Base-by-base conservation (phyloP, 1,140 invertebrate genomes). In the Octopus sinensis region DNA sequence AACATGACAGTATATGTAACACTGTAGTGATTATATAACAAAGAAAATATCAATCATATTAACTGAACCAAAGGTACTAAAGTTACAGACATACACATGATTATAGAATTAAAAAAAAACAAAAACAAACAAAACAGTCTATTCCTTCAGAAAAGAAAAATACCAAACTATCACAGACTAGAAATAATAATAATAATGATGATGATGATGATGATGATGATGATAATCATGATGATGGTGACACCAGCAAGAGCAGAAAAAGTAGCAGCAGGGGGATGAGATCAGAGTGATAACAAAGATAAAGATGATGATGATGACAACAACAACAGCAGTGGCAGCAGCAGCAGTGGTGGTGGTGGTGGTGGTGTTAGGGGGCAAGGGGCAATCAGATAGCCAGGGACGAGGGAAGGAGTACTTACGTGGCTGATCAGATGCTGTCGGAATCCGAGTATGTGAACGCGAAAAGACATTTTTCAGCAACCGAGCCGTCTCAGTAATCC, bases 401-500 rank as follows among this genome's bases (percentile, higher is more conserved):
- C 43, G 52, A 51, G 43, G 76, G 43, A 52, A 54, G 62, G 56
- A 82, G 76, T 62, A 86, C 84, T 86, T 84, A 90, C 86, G 87
- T 75, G 87, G 83, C 43, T 86, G 84, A 51, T 84, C 80, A 75
- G 87, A 75, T 6, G 81, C 82, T 30, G 82, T 53, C 5, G 86
- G 83, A 53, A 86, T 84, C 54, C 86, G 85, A 71, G 94, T 93
- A 75, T 92, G 91, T 82, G 93, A 91, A 88, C 95, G 94, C 86
- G 94, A 94, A 93, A 98, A 97, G 89, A 96, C 95, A 93, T 96
- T 96, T 68, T 85, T 95, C 91, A 98, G 94, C 88, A 98, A 93
- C 87, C 96, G 93, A 87, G 96, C 96, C 85, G 96, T 97, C 94
- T 98, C 97, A 92, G 95, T 96, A 90, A 97, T 94, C 94, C 96